phyloP scores from a whole-genome alignment of 1,140 invertebrate species.

The Belonocnema kinseyi region DNA sequence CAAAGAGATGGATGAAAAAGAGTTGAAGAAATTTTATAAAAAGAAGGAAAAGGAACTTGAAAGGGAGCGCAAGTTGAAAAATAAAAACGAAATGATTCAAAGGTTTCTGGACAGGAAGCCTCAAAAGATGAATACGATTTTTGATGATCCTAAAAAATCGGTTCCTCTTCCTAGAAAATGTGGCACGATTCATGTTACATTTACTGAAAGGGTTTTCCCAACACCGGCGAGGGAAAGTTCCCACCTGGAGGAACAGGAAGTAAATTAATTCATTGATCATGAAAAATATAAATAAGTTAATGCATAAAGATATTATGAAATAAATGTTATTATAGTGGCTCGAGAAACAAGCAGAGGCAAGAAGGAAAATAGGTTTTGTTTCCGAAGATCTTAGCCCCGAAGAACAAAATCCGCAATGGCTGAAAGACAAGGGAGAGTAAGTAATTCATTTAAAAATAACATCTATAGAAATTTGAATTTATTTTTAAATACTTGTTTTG shows the following conservation, averaged over 20 bases:
- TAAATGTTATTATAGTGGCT: conserved; percentile 79
- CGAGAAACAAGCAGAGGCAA: conserved; percentile 85
- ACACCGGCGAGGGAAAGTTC: conserved; percentile 89
- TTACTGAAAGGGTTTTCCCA: conserved; percentile 87
- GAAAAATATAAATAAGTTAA: too few relatives aligned
- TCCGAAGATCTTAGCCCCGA: conserved; percentile 86
- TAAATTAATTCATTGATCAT: conserved; percentile 51
- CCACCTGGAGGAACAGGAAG: conserved; percentile 83
- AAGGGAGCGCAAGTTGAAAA: conserved; percentile 28
- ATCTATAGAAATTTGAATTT: conserved; percentile 32
- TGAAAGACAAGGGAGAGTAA: conserved; percentile 88
- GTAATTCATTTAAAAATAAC: conserved; percentile 58
- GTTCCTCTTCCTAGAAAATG: conserved; percentile 78
- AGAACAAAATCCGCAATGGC: conserved; percentile 88
- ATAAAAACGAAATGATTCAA: conserved; percentile 47
- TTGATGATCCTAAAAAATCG: conserved; percentile 54
- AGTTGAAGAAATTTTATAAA: conserved; percentile 33
- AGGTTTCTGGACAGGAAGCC: conserved; percentile 52
- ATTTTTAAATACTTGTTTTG: conserved; percentile 47
- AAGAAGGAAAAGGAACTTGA: conserved; percentile 42
- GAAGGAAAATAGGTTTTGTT: conserved; percentile 83
- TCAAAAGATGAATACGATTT: conserved; percentile 45
- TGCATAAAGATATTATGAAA: too few relatives aligned
- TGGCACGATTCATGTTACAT: conserved; percentile 81
- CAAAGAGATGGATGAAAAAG: conserved; percentile 35